Evolutionary conservation across 2,797 vertebrate species (phyloP).

Genomic region (Myotis pilosus): DNA sequence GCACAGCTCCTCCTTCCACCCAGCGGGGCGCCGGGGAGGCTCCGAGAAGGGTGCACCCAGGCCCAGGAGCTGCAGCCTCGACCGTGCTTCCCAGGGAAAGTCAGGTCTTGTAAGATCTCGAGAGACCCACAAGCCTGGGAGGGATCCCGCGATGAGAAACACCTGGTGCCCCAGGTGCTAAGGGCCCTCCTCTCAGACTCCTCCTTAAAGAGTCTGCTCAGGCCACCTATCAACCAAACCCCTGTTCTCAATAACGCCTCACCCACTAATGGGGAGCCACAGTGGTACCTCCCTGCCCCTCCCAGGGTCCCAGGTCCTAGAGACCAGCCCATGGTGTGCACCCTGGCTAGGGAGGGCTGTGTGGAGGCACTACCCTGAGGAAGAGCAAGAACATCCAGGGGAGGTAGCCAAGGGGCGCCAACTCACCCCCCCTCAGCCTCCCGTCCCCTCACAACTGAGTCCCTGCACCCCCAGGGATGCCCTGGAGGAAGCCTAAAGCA

Average conservation of each 20-base stretch:
- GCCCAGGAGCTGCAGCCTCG: accelerated
- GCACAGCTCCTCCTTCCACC: background rate
- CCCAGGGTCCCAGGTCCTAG: background rate
- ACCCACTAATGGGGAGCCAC: background rate
- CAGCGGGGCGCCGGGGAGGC: accelerated
- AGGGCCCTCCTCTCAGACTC: background rate
- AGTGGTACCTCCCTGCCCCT: background rate
- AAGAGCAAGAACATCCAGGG: background rate
- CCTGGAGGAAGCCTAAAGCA: background rate
- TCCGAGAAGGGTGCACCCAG: accelerated
- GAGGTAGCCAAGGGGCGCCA: background rate
- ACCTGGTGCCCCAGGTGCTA: background rate
- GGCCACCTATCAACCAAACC: background rate
- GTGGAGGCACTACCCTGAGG: background rate
- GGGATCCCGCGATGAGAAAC: background rate
- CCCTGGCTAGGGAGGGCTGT: background rate
- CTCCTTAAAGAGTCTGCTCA: background rate
- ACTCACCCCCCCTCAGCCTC: background rate
- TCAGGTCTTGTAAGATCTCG: background rate
- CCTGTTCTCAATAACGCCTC: background rate
- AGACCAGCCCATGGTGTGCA: background rate
- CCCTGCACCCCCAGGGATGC: background rate
- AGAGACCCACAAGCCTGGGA: background rate
- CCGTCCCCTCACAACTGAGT: background rate
- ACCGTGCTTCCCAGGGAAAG: background rate